phyloP scores from a whole-genome alignment of 2,888 invertebrate species.

The Antheraea assamensis region DNA sequence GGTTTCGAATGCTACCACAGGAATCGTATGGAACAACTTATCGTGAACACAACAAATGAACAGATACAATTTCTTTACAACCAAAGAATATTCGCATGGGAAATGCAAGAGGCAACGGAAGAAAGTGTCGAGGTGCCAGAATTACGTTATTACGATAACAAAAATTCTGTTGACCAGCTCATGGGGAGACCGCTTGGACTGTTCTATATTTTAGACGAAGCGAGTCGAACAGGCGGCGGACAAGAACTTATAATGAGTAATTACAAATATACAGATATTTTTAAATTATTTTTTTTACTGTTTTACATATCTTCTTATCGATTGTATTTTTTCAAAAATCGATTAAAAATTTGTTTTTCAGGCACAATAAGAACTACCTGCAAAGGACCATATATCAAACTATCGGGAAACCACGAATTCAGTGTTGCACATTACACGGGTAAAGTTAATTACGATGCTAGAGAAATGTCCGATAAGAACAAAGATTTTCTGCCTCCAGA shows the following conservation, averaged over 20 bases:
- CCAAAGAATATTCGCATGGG: constrained; percentile 95
- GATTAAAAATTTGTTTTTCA: constrained; percentile 37
- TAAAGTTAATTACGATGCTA: constrained; percentile 91
- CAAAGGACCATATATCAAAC: constrained; percentile 80
- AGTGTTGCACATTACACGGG: constrained; percentile 95
- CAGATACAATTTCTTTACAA: constrained; percentile 97
- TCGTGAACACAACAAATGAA: constrained; percentile 95
- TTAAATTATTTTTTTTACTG: too few relatives aligned
- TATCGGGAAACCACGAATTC: constrained; percentile 86
- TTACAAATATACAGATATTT: constrained; percentile 27
- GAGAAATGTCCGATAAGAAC: constrained; percentile 94
- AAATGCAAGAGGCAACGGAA: constrained; percentile 90
- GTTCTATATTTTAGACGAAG: constrained; percentile 93
- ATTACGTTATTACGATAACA: constrained; percentile 93
- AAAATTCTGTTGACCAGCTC: constrained; percentile 92
- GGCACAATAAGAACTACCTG: constrained; percentile 81
- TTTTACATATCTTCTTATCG: too few relatives aligned
- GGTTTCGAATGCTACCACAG: constrained; percentile 96
- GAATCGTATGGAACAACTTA: constrained; percentile 93
- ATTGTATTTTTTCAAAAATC: too few relatives aligned
- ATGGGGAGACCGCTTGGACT: constrained; percentile 92
- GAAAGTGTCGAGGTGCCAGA: constrained; percentile 89
- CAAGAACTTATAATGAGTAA: constrained; percentile 88
- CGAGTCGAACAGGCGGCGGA: constrained; percentile 88
- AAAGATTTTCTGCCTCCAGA: constrained; percentile 95